Conservation (phyloP, 2,888 invertebrate species). For the Dicyrtoma fusca region DNA sequence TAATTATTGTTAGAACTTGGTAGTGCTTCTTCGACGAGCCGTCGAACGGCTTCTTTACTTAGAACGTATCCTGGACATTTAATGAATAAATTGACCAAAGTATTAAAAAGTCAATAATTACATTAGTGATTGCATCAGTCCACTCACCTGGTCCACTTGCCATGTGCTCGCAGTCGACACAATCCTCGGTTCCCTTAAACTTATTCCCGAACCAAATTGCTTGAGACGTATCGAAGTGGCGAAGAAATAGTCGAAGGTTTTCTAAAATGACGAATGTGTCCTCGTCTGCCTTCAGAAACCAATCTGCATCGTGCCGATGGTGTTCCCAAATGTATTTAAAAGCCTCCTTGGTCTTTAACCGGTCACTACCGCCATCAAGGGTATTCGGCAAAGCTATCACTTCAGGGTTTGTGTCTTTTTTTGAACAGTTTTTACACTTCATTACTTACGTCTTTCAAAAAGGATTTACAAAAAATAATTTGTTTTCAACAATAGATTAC, state of each 20-base stretch:
- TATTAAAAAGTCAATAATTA: too few species aligned
- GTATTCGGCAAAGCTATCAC: slow-evolving; percentile 77
- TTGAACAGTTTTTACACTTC: too few species aligned
- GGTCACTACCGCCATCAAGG: slow-evolving; percentile 84
- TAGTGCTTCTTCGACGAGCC: slow-evolving; percentile 76
- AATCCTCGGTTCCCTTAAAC: slow-evolving; percentile 69
- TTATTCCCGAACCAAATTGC: slow-evolving; percentile 89
- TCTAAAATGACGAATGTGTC: slow-evolving; percentile 78
- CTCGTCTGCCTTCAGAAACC: slow-evolving; percentile 98
- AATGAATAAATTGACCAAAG: too few species aligned
- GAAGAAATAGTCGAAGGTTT: slow-evolving; percentile 89
- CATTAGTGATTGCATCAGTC: too few species aligned
- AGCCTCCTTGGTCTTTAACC: slow-evolving; percentile 94
- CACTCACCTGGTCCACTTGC: slow-evolving; percentile 77
- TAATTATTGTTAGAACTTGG: slow-evolving; percentile 68
- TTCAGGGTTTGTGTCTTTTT: slow-evolving; percentile 74
- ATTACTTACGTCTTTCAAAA: too few species aligned
- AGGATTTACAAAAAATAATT: too few species aligned
- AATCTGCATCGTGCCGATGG: slow-evolving; percentile 84
- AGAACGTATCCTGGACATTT: slow-evolving; percentile 79
- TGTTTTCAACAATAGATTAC: too few species aligned
- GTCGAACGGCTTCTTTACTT: slow-evolving; percentile 76
- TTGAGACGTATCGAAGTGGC: slow-evolving; percentile 71
- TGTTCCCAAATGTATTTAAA: slow-evolving; percentile 85
- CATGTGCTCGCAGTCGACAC: slow-evolving; percentile 82